Conservation (phyloP, 2,888 invertebrate genomes). For the Loripinus fragilis region DNA sequence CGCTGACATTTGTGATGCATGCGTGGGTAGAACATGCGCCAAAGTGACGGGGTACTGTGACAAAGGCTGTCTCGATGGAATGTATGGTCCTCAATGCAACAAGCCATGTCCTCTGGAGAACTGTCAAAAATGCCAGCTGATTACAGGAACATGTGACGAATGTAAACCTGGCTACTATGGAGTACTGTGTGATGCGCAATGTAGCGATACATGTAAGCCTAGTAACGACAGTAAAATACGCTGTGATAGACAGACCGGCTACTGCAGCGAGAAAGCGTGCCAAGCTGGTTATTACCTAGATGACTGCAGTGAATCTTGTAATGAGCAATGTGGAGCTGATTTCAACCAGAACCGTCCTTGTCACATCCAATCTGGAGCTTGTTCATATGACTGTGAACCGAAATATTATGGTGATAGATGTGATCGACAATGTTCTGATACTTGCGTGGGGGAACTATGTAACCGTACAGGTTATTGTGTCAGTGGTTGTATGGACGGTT, state of each 20-base stretch:
- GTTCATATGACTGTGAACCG: slow-evolving; percentile 34
- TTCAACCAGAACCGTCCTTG: slow-evolving; percentile 27
- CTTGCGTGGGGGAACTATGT: slow-evolving; percentile 37
- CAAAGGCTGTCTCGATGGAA: slow-evolving; percentile 44
- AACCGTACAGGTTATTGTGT: slow-evolving; percentile 41
- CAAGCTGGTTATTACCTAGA: slow-evolving; percentile 32
- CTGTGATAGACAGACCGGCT: slow-evolving; percentile 30
- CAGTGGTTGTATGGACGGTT: slow-evolving; percentile 37
- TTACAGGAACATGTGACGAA: slow-evolving; percentile 34
- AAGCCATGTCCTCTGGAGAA: slow-evolving; percentile 31
- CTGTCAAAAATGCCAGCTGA: slow-evolving; percentile 36
- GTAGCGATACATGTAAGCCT: slow-evolving; percentile 39
- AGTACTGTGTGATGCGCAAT: slow-evolving; percentile 26
- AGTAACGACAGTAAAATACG: neutral
- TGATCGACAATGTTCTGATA: slow-evolving; percentile 25
- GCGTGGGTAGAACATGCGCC: slow-evolving; percentile 32
- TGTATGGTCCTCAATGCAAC: slow-evolving; percentile 34
- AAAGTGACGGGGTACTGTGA: slow-evolving; percentile 36
- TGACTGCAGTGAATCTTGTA: slow-evolving; percentile 30
- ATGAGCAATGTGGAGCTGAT: slow-evolving; percentile 34
- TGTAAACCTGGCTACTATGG: slow-evolving; percentile 44
- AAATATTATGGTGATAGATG: slow-evolving; percentile 49
- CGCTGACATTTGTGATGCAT: slow-evolving; percentile 31
- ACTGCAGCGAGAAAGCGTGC: slow-evolving; percentile 29
- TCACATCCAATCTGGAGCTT: slow-evolving; percentile 35